Conservation (phyloP, 2,113 vertebrate species). For the Scartelaos histophorus region DNA sequence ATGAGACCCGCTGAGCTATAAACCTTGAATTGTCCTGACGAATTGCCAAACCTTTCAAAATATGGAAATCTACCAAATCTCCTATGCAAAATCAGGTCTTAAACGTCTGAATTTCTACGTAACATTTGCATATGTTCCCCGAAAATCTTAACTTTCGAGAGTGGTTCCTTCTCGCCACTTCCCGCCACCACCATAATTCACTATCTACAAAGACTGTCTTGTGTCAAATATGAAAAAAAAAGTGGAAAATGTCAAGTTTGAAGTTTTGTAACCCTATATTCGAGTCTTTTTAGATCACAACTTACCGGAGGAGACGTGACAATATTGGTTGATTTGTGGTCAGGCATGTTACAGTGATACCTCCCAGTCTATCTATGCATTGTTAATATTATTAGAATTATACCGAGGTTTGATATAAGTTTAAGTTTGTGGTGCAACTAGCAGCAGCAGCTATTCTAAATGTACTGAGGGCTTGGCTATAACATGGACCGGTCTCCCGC, state of each 20-base stretch:
- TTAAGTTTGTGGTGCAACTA: conserved; percentile 24
- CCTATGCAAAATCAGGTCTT: not conserved
- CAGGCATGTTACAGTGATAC: conserved; percentile 59
- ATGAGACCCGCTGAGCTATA: not conserved
- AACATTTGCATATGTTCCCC: too few species aligned
- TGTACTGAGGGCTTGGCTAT: conserved; percentile 38
- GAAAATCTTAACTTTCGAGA: not conserved
- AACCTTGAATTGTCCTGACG: not conserved
- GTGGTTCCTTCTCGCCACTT: not conserved
- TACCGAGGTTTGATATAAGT: conserved; percentile 35
- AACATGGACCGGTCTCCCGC: conserved; percentile 63
- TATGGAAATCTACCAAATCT: too few species aligned
- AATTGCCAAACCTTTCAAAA: not conserved
- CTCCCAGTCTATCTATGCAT: conserved; percentile 80
- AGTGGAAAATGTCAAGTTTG: conserved; percentile 29
- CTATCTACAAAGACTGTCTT: not conserved
- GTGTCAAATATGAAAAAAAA: not conserved
- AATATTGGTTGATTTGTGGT: conserved; percentile 35
- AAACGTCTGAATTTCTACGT: not conserved
- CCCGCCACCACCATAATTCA: not conserved
- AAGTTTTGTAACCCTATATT: conserved; percentile 33
- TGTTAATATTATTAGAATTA: conserved; percentile 38
- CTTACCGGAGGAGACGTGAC: conserved; percentile 26
- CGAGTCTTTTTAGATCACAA: conserved; percentile 44
- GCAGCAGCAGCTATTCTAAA: conserved; percentile 36